Evolutionary conservation across 2,113 vertebrate species (phyloP), one percentile per base, ranked within the genome.

Genomic region (Todiramphus saurophagus): DNA sequence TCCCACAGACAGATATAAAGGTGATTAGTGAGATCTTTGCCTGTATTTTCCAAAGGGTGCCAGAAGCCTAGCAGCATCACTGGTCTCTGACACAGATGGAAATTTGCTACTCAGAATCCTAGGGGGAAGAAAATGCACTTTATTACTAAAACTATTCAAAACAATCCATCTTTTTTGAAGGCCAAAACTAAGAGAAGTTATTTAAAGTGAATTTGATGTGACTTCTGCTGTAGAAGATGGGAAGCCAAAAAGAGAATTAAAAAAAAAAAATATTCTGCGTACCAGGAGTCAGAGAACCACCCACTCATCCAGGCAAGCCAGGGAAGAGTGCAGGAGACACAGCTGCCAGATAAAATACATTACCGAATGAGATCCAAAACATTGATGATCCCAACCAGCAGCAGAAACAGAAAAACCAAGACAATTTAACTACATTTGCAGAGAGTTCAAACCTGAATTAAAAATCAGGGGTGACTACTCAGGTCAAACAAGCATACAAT

Each of bases 181-280:
- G 87, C 89, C 58, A 93, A 94, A 96, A 93, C 73, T 63, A 39
- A 95, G 86, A 84, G 78, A 85, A 91, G 66, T 53, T 97, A 94
- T 96, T 96, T 93, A 87, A 94, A 96, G 80, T 55, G 39, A 92
- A 91, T 96, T 94, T 93, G 91, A 92, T 84, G 50, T 82, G 69
- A 82, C 86, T 96, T 96, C 91, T 20, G 7, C 41, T 66, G 17
- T 48, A 94, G 50, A 96, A 37, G 25, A 82, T 84, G n/a, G 62
- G 77, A 96, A 94, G 77, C 83, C 77, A 94, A 94, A 87, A 84
- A 51, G 16, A 95, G 44, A 93, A 88, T 27, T 84, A 16, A 87
- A 90, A 91, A 92, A 83, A 83, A 89, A 56, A 23, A 27, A 27
- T 50, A 48, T 44, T 66, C 56, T 83, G 60, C 44, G 30, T 84